Evolutionary conservation across 1,140 invertebrate genomes (phyloP).

Genomic region (Magallana gigas): DNA sequence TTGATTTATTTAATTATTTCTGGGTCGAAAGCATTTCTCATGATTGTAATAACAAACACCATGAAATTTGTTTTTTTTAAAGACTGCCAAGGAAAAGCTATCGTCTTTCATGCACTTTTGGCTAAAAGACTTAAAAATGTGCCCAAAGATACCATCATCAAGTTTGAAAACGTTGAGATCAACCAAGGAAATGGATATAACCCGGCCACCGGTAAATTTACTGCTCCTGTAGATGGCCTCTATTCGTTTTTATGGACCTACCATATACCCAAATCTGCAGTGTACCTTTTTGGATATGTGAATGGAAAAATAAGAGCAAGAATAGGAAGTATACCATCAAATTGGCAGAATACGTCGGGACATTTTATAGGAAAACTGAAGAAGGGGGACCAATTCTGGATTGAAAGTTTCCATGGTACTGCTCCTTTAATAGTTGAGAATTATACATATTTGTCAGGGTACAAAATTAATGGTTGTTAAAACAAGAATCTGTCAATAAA

Average conservation of each 20-base stretch:
- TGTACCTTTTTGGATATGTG: neutral
- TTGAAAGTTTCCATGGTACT: neutral
- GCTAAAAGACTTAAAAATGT: neutral
- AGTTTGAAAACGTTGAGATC: neutral
- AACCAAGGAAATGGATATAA: neutral
- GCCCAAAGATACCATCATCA: neutral
- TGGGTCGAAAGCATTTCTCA: too few species aligned
- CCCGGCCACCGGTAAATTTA: neutral
- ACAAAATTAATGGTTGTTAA: neutral
- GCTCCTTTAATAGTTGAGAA: neutral
- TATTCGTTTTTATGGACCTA: neutral
- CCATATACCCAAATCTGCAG: neutral
- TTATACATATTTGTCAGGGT: neutral
- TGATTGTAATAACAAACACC: too few species aligned
- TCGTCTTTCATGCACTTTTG: neutral
- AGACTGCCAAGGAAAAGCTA: neutral
- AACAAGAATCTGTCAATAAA: too few species aligned
- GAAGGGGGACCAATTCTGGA: neutral
- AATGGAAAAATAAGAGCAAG: neutral
- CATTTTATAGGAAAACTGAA: neutral
- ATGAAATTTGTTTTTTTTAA: neutral
- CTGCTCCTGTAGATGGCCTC: conserved; percentile 7
- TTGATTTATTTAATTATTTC: too few species aligned
- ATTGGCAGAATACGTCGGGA: neutral
- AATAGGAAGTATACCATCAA: neutral